phyloP scores from a whole-genome alignment of 1,140 invertebrate genomes.

The Brachionus rubens region DNA sequence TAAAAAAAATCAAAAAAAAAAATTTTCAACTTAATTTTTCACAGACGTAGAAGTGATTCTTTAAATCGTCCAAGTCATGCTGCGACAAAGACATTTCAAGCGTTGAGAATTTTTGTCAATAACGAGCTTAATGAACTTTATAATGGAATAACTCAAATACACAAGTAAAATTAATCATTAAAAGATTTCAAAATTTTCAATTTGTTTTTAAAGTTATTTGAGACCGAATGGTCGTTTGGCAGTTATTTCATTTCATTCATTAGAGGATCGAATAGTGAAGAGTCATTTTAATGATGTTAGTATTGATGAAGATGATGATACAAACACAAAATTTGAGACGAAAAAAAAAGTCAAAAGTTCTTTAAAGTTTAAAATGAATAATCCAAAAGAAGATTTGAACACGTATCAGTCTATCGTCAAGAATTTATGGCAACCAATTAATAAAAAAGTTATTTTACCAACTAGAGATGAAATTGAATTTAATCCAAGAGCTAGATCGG shows the following conservation, averaged over 20 bases:
- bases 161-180: slow-evolving; percentile 62
- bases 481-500: slow-evolving; percentile 81
- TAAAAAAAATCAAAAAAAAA: slow-evolving; percentile 1
- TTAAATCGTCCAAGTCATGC: slow-evolving; percentile 72
- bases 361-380: slow-evolving; percentile 36
- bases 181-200: neutral
- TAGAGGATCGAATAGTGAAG: slow-evolving; percentile 93
- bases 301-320: neutral
- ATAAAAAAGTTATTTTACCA: slow-evolving; percentile 76
- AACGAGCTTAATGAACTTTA: slow-evolving; percentile 94
- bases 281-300: slow-evolving; percentile 74
- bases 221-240: slow-evolving; percentile 75
- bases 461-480: slow-evolving; percentile 69
- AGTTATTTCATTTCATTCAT: slow-evolving; percentile 82
- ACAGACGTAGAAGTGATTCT: slow-evolving; percentile 64
- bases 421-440: slow-evolving; percentile 71
- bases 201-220: slow-evolving; percentile 59
- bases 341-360: no score
- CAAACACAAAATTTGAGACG: neutral
- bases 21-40: slow-evolving; percentile 27
- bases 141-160: slow-evolving; percentile 76
- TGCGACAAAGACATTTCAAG: slow-evolving; percentile 90
- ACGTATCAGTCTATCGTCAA: slow-evolving; percentile 66
- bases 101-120: slow-evolving; percentile 89
- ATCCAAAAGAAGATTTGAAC: slow-evolving; percentile 63